Percentiles rank a stretch among this genome's conserved stretches.
Evolutionary conservation across 2,797 vertebrate genomes (phyloP).

Genomic region (Moxostoma hubbsi): DNA sequence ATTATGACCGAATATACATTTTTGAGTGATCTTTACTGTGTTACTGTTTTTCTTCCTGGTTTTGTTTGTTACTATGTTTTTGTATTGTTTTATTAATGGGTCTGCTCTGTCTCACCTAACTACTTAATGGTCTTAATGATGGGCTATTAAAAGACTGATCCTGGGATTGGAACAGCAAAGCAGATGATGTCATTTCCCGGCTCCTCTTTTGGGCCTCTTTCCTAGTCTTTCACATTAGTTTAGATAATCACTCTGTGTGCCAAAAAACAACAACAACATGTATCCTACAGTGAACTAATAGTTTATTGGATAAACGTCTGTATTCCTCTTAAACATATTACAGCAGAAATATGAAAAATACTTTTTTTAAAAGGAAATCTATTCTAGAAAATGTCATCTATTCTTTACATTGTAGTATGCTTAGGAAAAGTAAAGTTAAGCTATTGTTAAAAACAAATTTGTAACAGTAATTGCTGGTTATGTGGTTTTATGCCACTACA

Average conservation of each 20-base stretch:
- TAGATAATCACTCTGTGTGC: background rate
- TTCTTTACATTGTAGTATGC: no score
- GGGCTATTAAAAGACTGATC: constrained; percentile 44
- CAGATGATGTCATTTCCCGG: constrained; percentile 48
- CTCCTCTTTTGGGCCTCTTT: constrained; percentile 33
- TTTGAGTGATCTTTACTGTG: no score
- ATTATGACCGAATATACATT: no score
- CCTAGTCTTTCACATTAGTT: constrained; percentile 17
- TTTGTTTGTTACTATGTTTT: constrained; percentile 41
- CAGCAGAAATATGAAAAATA: background rate
- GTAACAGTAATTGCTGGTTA: constrained; percentile 22
- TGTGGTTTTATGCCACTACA: constrained; percentile 35
- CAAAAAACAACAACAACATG: background rate
- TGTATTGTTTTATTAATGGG: constrained; percentile 35
- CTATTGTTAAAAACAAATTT: constrained; percentile 12
- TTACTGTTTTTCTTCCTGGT: constrained; percentile 30
- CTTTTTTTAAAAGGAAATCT: background rate
- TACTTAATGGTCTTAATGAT: constrained; percentile 53
- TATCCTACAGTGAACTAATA: constrained; percentile 14
- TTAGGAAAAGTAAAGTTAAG: constrained; percentile 9
- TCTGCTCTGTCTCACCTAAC: constrained; percentile 40
- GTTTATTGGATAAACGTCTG: background rate
- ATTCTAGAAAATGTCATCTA: background rate
- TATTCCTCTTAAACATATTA: background rate
- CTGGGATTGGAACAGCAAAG: constrained; percentile 35